Base-by-base conservation (phyloP, 2,797 vertebrate genomes). In the Spinibarbus caldwelli region DNA sequence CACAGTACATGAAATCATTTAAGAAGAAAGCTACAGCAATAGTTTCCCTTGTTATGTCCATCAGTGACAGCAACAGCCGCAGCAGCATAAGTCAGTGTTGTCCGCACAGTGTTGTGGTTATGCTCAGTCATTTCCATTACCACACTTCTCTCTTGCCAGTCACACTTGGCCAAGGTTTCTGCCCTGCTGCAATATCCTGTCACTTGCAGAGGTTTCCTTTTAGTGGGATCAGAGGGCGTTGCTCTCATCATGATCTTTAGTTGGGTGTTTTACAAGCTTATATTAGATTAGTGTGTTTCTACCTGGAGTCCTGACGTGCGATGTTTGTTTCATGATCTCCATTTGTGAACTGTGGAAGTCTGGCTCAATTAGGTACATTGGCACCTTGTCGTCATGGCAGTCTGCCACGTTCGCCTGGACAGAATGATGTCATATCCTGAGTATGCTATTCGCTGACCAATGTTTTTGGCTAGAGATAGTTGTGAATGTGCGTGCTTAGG, bases 361-460 rank as follows among this genome's bases (percentile, higher is more conserved):
- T 83, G 80, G 72, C 80, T 81, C 15, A 19, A 36, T 70, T n/a
- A 19, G 17, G 29, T 62, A 36, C 21, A 29, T 78, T 82, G 68
- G 68, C 82, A 86, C 70, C 80, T 83, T 57, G 15, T 19, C 80
- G 29, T 66, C 77, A 67, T 89, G 78, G 87, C 77, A 26, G 59
- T 36, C 67, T 79, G 85, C 88, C 80, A 54, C 38, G 19, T 81
- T 80, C 10, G 36, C 76, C 6, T 62, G 75, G 76, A 86, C 66
- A 31, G 64, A 78, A 70, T 87, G 80, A 83, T 83, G 86, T 86
- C 84, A 89, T 83, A 87, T 87, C 87, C 86, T 82, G 57, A 43
- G 64, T 62, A 26, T 87, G 70, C 19, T 78, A 85, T 86, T 81
- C 14, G 12, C 83, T 89, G 85, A 85, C 45, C 54, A 85, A 10